Evolutionary conservation across 2,113 vertebrate genomes (phyloP).

Genomic region (Lota lota): DNA sequence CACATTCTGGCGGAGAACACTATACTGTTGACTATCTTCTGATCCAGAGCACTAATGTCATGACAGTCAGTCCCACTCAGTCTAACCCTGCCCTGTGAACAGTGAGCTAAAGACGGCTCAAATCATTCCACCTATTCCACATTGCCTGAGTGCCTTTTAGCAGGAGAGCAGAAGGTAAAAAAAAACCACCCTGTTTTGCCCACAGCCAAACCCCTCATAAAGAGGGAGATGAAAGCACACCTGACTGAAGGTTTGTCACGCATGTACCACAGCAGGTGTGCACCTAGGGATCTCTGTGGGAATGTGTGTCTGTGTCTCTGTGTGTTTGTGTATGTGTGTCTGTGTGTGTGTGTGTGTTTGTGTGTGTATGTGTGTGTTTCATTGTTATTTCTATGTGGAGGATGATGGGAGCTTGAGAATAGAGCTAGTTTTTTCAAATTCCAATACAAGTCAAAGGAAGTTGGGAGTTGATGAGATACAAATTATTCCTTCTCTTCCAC

Average conservation of each 20-base stretch:
- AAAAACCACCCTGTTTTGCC: constrained; percentile 46
- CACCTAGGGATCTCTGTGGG: constrained; percentile 3
- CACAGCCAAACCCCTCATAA: constrained; percentile 44
- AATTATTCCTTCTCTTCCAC: too few relatives aligned
- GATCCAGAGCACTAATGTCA: too few relatives aligned
- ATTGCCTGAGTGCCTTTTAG: constrained; percentile 30
- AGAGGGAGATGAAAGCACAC: constrained; percentile 65
- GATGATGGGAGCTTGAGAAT: not conserved
- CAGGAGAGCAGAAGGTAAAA: not conserved
- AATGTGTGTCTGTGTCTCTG: not conserved
- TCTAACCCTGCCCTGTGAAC: too few relatives aligned
- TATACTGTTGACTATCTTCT: too few relatives aligned
- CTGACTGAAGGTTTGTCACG: constrained; percentile 63
- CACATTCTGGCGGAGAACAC: too few relatives aligned
- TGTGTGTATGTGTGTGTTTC: not conserved
- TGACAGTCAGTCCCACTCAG: too few relatives aligned
- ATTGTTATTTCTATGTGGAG: not conserved
- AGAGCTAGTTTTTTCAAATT: not conserved
- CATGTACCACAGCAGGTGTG: constrained; percentile 62
- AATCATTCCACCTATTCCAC: constrained; percentile 2
- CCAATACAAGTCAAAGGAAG: too few relatives aligned
- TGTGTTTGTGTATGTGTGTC: not conserved
- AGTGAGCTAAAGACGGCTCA: not conserved
- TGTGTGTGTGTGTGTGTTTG: constrained; percentile 17
- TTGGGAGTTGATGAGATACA: too few relatives aligned